Percentiles rank a stretch among this genome's conserved stretches.
Conservation (phyloP, 2,797 vertebrate species). For the Gouania willdenowi region DNA sequence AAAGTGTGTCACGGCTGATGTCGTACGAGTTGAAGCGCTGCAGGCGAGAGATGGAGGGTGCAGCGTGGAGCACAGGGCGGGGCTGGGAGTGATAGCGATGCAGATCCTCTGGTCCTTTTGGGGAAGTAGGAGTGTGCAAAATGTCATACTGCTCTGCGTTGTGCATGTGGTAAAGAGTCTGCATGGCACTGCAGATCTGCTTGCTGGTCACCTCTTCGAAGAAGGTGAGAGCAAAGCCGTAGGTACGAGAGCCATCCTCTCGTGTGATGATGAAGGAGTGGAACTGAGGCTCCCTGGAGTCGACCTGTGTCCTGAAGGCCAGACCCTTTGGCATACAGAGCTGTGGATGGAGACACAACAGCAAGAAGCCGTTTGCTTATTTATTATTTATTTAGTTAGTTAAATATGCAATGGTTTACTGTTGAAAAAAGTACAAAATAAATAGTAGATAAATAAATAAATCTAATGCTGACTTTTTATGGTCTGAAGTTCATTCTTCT, state of each 20-base stretch:
- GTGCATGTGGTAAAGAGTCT: constrained; percentile 99
- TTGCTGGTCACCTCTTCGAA: constrained; percentile 98
- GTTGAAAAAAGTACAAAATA: no score
- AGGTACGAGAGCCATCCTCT: constrained; percentile 97
- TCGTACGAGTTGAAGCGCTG: constrained; percentile 98
- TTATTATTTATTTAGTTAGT: no score
- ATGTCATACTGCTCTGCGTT: constrained; percentile 95
- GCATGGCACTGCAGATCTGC: constrained; percentile 99
- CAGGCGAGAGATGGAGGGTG: constrained; percentile 86
- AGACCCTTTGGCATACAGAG: constrained; percentile 75
- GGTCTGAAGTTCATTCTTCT: no score
- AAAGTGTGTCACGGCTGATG: constrained; percentile 95
- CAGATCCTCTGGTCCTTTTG: constrained; percentile 70
- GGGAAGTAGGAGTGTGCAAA: constrained; percentile 77
- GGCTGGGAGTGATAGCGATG: constrained; percentile 74
- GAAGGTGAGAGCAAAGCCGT: constrained; percentile 96
- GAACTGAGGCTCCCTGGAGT: constrained; percentile 89
- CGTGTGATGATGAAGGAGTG: constrained; percentile 98
- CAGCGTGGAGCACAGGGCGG: constrained; percentile 75
- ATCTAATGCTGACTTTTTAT: no score
- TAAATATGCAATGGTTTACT: no score
- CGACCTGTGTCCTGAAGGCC: constrained; percentile 86
- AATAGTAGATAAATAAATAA: no score
- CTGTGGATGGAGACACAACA: constrained; percentile 28
- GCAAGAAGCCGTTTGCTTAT: no score